phyloP scores from a whole-genome alignment of 2,113 vertebrate genomes.

The Chaetodon trifascialis region DNA sequence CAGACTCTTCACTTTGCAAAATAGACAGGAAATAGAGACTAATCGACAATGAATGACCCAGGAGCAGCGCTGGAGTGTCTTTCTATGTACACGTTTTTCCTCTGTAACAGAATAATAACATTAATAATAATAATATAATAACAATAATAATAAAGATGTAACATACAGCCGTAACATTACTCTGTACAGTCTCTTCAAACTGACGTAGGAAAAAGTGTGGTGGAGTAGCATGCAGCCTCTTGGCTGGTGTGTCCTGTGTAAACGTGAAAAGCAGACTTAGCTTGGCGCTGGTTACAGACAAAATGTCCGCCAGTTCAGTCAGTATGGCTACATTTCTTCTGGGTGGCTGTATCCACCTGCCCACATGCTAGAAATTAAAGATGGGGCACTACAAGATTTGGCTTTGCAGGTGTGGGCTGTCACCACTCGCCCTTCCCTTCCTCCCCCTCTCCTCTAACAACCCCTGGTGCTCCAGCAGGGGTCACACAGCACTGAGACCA shows the following conservation, averaged over 20 bases:
- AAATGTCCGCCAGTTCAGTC: conserved; percentile 57
- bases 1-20: conserved; percentile 55
- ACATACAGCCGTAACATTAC: conserved; percentile 55
- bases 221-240: conserved; percentile 71
- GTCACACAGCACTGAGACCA: conserved; percentile 27
- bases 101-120: conserved; percentile 51
- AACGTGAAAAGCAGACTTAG: conserved; percentile 71
- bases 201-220: conserved; percentile 49
- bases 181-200: conserved; percentile 65
- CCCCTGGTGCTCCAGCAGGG: conserved; percentile 57
- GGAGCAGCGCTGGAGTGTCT: conserved; percentile 65
- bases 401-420: conserved; percentile 61
- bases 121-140: conserved; percentile 50
- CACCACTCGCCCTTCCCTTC: neutral
- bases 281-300: conserved; percentile 62
- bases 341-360: conserved; percentile 49
- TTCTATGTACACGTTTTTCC: conserved; percentile 68
- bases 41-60: conserved; percentile 44
- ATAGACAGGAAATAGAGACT: conserved; percentile 36
- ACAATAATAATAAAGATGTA: conserved; percentile 59
- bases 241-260: conserved; percentile 70
- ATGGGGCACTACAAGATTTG: conserved; percentile 58
- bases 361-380: conserved; percentile 65
- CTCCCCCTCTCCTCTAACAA: conserved; percentile 10
- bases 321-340: conserved; percentile 74